Base-by-base conservation (phyloP, 2,113 vertebrate genomes). In the Narcine bancroftii region DNA sequence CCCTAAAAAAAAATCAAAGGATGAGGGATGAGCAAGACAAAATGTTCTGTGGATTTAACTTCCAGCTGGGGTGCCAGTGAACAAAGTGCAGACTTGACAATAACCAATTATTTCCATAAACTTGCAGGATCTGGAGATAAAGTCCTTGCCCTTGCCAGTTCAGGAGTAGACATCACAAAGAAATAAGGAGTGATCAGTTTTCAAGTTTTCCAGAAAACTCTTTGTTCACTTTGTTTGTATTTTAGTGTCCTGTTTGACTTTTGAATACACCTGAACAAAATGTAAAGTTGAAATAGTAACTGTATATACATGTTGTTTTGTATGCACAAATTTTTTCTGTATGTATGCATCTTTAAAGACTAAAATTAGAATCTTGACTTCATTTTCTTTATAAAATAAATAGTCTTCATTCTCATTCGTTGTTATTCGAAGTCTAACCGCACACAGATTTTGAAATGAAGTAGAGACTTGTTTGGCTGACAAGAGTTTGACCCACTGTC, bases 111-210 rank as follows among this genome's bases (percentile, higher is more conserved):
- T 94, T 19, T 92, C 92, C 93, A 77, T 93, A 83, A 83, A 92
- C 83, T 94, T 94, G 85, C 92, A 99, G 99, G 98, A 42, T 98
- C 98, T 11, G 99, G 98, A 95, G 98, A 99, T 95, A 99, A 99
- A 95, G 97, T 99, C 93, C 95, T 99, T 95, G 99, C 99, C 94
- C 96, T 99, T 93, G 99, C 98, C 63, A 98, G 97, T 95, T 96
- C 97, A 94, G 98, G 98, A 93, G 98, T 99, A 93, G 97, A 95
- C 94, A 98, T 98, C 94, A 95, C 96, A 47, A 97, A 98, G 92
- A 96, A 96, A 26, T 96, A 95, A 3, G 17, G 42, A 47, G n/a
- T 2, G 53, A 60, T 36, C 21, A 60, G n/a, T n/a, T 6, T 36
- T 87, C 81, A 13, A 11, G 6, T 60, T 36, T 36, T 91, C 26